Base-by-base conservation (phyloP, 1,140 invertebrate genomes). In the Ceratitis capitata region DNA sequence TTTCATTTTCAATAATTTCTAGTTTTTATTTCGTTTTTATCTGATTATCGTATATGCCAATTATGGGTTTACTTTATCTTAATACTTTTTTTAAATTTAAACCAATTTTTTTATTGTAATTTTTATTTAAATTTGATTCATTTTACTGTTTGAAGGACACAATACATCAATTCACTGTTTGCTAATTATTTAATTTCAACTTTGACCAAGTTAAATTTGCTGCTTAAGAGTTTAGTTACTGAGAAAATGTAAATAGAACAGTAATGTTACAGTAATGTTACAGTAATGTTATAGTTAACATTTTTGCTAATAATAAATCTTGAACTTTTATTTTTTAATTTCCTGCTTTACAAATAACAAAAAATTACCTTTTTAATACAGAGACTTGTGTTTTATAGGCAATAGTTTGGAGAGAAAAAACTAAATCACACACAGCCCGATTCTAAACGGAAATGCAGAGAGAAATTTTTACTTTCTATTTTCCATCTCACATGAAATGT, bases 161-260 rank as follows among this genome's bases (percentile, higher is more conserved):
- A 35, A 53, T n/a, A 69, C 61, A 69, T 69, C 61, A 69, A 69
- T 69, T 69, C 61, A 69, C 61, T 69, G 61, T 29, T 39, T 69
- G 61, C 61, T 69, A 56, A 56, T 69, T 35, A 35, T 69, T 4
- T 29, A 61, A 29, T 61, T 56, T 56, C 19, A 16, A 14, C n/a
- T n/a, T n/a, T n/a, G n/a, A 14, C 26, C 58, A 61, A 61, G 23
- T 61, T 3, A 23, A 29, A 14, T 61, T 61, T 61, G 58, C 14
- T 12, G 26, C 26, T 61, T 29, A 69, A 47, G 14, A 14, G 61
- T 35, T 35, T 39, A 69, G 32, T 16, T 69, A 69, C 19, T 35
- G 61, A 19, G 12, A 69, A 69, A 69, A 19, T 35, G 19, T 35
- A 69, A 10, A 69, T 32, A 69, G 58, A 26, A 26, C 23, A 61